A percentile compares a stretch with the other conserved stretches of the same genome.
These are phyloP conservation scores for Chrysomallon squamiferum DNA, from an alignment of 1,140 invertebrate species.

Conservation along the genomic window DNA sequence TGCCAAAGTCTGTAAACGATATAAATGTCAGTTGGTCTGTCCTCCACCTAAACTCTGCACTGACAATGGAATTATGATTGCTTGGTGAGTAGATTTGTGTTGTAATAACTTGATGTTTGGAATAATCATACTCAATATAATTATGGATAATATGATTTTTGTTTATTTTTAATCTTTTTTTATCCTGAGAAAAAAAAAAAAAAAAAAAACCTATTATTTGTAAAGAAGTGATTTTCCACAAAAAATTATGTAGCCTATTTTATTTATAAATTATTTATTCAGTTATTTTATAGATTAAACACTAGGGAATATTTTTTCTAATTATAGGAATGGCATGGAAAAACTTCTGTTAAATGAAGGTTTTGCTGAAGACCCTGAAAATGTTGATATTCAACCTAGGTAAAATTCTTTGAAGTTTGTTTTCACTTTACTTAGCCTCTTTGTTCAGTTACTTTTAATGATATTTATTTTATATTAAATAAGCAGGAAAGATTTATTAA, in stretches of 20 bases:
- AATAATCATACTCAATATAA: neutral
- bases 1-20: constrained; percentile 71
- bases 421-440: neutral
- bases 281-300: neutral
- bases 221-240: neutral
- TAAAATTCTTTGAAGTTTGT: constrained; percentile 44
- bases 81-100: constrained; percentile 72
- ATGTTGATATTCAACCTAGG: constrained; percentile 66
- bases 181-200: neutral
- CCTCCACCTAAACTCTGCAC: constrained; percentile 90
- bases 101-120: neutral
- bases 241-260: neutral
- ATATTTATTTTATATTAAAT: neutral
- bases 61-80: constrained; percentile 99
- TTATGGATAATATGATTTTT: neutral
- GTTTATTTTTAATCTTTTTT: neutral
- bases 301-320: constrained; percentile 11
- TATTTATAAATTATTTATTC: neutral
- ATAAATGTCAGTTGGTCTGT: constrained; percentile 73
- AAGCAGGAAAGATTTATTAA: no score
- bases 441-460: neutral
- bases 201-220: neutral
- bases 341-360: constrained; percentile 64
- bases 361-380: constrained; percentile 63
- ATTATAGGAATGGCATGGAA: constrained; percentile 81